Percentiles rank a stretch among this genome's conserved stretches.
phyloP scores from a whole-genome alignment of 1,140 invertebrate genomes.

The Trichoplusia ni region DNA sequence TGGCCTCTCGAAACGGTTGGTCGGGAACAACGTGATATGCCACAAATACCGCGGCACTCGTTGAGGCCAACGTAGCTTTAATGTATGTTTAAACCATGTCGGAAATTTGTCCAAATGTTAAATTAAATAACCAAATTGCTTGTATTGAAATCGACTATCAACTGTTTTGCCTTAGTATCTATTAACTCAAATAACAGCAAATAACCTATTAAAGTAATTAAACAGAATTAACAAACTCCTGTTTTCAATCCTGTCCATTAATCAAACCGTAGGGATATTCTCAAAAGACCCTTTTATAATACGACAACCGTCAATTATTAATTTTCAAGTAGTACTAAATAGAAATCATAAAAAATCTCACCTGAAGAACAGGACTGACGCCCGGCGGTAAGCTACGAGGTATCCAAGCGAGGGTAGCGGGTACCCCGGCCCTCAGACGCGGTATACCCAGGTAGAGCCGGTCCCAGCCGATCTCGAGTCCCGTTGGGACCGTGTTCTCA shows the following conservation, averaged over 20 bases:
- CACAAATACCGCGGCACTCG: slow-evolving; percentile 6
- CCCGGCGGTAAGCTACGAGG: slow-evolving; percentile 83
- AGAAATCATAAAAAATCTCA: slow-evolving; percentile 51
- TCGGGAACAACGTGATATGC: slow-evolving; percentile 13
- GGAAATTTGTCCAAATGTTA: too few species aligned
- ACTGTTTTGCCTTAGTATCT: too few species aligned
- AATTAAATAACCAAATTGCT: too few species aligned
- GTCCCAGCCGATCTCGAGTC: slow-evolving; percentile 86
- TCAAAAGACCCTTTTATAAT: too few species aligned
- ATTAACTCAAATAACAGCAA: too few species aligned
- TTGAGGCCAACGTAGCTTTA: not conserved
- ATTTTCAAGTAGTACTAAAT: too few species aligned
- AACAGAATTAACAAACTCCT: too few species aligned
- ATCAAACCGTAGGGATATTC: not conserved
- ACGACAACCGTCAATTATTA: too few species aligned
- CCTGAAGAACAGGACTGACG: slow-evolving; percentile 85
- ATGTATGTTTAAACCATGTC: not conserved
- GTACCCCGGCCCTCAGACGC: slow-evolving; percentile 86
- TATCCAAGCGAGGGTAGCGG: slow-evolving; percentile 87
- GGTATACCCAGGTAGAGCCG: slow-evolving; percentile 88
- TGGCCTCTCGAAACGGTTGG: not conserved
- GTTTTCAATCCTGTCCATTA: too few species aligned
- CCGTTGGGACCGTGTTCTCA: slow-evolving; percentile 88
- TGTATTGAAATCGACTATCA: too few species aligned
- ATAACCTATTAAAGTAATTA: too few species aligned